Conservation (phyloP, 2,113 vertebrate genomes). For the Ictalurus furcatus region DNA sequence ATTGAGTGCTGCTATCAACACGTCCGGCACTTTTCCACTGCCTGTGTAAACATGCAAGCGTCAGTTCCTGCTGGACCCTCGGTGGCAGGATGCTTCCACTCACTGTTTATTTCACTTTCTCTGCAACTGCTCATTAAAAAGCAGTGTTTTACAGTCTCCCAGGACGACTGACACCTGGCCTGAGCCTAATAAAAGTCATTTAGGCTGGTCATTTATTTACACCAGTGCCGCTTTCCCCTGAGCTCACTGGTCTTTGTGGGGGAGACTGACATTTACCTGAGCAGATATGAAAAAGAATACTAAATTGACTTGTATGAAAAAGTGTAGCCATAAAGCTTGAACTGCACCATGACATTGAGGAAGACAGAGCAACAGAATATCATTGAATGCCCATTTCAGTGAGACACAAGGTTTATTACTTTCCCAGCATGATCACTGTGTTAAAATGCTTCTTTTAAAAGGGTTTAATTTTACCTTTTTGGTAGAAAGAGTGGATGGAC, state of each 20-base stretch:
- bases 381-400: background rate
- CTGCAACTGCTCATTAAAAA: conserved; percentile 50
- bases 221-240: conserved; percentile 62
- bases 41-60: conserved; percentile 34
- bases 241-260: conserved; percentile 55
- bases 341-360: background rate
- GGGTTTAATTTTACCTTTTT: conserved; percentile 80
- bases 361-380: background rate
- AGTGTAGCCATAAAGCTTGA: background rate
- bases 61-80: conserved; percentile 36
- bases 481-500: conserved; percentile 92
- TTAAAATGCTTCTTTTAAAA: background rate
- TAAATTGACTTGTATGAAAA: background rate
- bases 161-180: conserved; percentile 62
- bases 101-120: conserved; percentile 64
- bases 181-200: conserved; percentile 60
- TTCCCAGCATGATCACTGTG: background rate
- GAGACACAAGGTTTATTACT: background rate
- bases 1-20: conserved; percentile 28
- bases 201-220: conserved; percentile 67
- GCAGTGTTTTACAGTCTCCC: conserved; percentile 60
- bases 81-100: conserved; percentile 63
- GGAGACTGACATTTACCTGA: conserved; percentile 19
- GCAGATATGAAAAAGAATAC: background rate
- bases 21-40: conserved; percentile 19